These are phyloP conservation scores for Neolamprologus sp. DNA, from an alignment of 2,113 vertebrate genomes.

Conservation along the genomic window DNA sequence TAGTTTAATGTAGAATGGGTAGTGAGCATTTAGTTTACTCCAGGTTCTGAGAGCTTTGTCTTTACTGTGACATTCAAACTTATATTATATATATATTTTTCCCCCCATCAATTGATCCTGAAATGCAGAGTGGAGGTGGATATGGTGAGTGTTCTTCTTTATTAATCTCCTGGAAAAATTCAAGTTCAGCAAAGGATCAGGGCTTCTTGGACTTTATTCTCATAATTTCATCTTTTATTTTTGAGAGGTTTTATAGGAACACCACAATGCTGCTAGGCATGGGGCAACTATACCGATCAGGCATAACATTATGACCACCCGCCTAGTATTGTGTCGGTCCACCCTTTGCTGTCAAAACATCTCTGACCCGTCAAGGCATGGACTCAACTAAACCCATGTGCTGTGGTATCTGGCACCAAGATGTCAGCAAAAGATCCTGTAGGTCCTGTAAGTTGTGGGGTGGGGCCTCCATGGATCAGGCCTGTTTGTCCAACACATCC, in stretches of 20 bases:
- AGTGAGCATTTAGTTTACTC: background rate
- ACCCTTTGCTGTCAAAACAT: background rate
- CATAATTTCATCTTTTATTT: background rate
- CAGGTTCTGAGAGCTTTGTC: background rate
- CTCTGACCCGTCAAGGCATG: background rate
- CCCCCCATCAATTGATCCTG: conserved; percentile 22
- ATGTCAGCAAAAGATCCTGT: background rate
- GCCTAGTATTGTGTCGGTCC: background rate
- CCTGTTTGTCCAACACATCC: background rate
- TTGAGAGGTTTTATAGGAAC: background rate
- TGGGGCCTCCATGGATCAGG: background rate
- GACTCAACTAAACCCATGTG: background rate
- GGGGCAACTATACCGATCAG: background rate
- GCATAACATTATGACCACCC: background rate
- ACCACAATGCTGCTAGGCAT: background rate
- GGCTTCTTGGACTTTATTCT: background rate
- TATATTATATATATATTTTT: background rate
- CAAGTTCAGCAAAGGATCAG: background rate
- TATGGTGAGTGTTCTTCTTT: conserved; percentile 83
- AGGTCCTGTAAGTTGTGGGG: background rate
- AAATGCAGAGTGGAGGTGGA: conserved; percentile 82
- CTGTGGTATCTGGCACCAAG: background rate
- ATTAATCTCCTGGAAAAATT: background rate
- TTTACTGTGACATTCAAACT: background rate
- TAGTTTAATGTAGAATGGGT: background rate